phyloP scores from a whole-genome alignment of 2,797 vertebrate species.

The Melanotaenia nigrans region DNA sequence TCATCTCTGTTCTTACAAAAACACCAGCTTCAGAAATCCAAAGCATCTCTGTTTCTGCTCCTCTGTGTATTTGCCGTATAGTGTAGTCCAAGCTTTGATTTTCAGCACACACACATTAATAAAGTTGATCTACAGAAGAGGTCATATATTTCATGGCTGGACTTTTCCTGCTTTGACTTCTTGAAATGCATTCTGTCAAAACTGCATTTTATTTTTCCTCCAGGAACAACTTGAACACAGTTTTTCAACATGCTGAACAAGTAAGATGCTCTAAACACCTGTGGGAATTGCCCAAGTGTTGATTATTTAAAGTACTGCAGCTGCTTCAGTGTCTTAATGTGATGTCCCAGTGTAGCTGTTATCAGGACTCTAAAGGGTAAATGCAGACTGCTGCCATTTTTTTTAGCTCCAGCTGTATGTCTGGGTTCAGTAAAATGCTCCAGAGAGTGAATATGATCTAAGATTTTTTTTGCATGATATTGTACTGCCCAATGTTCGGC shows the following conservation, averaged over 20 bases:
- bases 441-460: no score
- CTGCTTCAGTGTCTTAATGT: background rate
- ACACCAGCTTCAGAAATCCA: slow-evolving; percentile 48
- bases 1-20: slow-evolving; percentile 50
- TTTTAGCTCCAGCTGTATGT: no score
- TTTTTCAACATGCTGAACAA: background rate
- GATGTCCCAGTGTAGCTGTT: no score
- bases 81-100: slow-evolving; percentile 1
- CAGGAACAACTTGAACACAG: background rate
- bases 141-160: background rate
- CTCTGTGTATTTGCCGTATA: background rate
- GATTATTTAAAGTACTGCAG: background rate
- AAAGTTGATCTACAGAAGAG: background rate
- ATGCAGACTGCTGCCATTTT: no score
- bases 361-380: no score
- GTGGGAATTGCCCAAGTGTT: no score
- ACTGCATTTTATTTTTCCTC: background rate
- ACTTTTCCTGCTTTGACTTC: background rate
- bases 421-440: no score
- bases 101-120: background rate
- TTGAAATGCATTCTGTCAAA: background rate
- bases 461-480: no score
- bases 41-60: slow-evolving; percentile 11
- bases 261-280: background rate
- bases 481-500: no score